Base-by-base conservation (phyloP, 2,113 vertebrate genomes). In the Hepsetus odoe region DNA sequence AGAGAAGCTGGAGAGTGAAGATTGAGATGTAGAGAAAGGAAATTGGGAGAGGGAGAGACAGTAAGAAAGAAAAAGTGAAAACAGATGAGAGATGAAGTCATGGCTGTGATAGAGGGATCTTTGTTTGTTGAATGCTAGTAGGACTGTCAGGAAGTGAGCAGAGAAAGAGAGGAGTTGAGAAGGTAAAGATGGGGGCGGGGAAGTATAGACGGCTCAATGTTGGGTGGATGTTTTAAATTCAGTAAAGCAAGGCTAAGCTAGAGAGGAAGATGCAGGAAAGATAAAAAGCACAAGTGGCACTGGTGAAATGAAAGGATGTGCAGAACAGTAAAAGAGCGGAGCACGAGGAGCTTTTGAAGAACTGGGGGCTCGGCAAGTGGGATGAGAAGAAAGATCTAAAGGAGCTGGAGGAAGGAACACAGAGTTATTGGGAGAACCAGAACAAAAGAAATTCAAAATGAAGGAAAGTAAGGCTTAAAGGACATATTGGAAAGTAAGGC, bases 81-180 rank as follows among this genome's bases (percentile, higher is more conserved):
- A n/a, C n/a, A n/a, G n/a, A n/a, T n/a, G n/a, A n/a, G n/a, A 66
- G 14, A 20, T 46, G 11, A 26, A 74, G 32, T 49, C 56, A 62
- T n/a, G 42, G 40, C 30, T 14, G 59, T 51, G 42, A 40, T 12
- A 38, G 44, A 35, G 44, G 65, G 18, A 22, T 22, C 9, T 18
- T 20, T 32, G 18, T 44, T 62, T 56, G 62, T 62, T 33, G 58
- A 74, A 61, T 8, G 12, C n/a, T 62, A 42, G 56, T 30, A 58
- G 22, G 42, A 73, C 42, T n/a, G 72, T 74, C 72, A 74, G 70
- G 22, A 46, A 74, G 56, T 22, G 72, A 62, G n/a, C n/a, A n/a
- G n/a, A n/a, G n/a, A n/a, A n/a, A n/a, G 40, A 22, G 14, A 28
- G 13, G 22, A 56, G 40, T 55, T 51, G 49, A 28, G 35, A 64